Percentiles rank a stretch among this genome's conserved stretches.
Conservation (phyloP, 2,113 vertebrate genomes). For the Otocyon megalotis region DNA sequence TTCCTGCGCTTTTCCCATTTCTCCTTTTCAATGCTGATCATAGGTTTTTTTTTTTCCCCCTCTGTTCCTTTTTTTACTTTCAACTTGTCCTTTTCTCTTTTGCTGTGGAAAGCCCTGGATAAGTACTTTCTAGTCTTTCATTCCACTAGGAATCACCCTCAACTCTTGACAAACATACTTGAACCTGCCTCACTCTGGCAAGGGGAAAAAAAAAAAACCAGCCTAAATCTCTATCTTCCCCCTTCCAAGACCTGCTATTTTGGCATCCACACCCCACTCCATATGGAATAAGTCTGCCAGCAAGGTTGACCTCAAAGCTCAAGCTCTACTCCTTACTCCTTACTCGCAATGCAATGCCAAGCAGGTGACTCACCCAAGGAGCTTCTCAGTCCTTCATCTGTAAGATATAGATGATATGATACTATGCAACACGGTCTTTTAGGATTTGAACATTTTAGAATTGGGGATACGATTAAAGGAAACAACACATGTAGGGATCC, state of each 20-base stretch:
- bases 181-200: neutral
- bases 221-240: neutral
- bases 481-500: neutral
- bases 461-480: neutral
- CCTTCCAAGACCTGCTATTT: rapidly evolving
- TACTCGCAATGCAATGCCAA: neutral
- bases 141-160: neutral
- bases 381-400: neutral
- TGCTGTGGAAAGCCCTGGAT: neutral
- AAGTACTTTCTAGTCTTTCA: neutral
- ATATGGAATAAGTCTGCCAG: neutral
- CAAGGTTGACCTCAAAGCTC: neutral
- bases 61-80: neutral
- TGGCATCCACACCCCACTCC: rapidly evolving
- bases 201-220: neutral
- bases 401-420: neutral
- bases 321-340: neutral
- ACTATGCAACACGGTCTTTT: neutral
- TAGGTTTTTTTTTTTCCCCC: neutral
- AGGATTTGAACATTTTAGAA: neutral
- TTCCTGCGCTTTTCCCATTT: neutral
- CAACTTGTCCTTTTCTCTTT: neutral
- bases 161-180: neutral
- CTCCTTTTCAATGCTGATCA: neutral
- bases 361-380: neutral